These are phyloP conservation scores for Centrocercus urophasianus DNA, from an alignment of 2,113 vertebrate species.

Conservation along the genomic window DNA sequence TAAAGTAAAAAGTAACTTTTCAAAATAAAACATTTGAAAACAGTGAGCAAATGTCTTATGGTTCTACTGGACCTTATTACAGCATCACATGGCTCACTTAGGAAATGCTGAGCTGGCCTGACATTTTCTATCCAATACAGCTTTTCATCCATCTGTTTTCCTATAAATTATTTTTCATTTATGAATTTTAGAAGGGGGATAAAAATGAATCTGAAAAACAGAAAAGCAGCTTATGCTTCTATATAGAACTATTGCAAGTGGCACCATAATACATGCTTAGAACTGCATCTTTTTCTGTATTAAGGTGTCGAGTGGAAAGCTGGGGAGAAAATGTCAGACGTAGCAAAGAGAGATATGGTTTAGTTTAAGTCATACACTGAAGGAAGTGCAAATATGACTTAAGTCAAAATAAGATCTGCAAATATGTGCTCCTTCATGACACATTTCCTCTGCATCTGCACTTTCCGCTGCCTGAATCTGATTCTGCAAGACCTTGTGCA, in stretches of 20 bases:
- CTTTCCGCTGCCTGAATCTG: neutral
- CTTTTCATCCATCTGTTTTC: constrained; percentile 38
- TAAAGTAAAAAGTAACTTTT: neutral
- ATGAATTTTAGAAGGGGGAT: neutral
- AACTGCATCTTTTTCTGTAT: neutral
- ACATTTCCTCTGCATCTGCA: neutral
- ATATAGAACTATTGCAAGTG: neutral
- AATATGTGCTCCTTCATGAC: neutral
- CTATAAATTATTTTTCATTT: neutral
- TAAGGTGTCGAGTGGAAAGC: neutral
- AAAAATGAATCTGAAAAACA: neutral
- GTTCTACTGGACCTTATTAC: neutral
- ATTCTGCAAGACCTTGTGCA: neutral
- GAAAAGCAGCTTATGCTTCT: neutral
- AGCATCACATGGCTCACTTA: neutral
- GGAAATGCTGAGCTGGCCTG: neutral
- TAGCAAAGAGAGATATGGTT: neutral
- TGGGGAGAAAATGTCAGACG: neutral
- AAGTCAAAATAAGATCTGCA: neutral
- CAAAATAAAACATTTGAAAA: constrained; percentile 45
- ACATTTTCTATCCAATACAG: neutral
- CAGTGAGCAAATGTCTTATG: neutral
- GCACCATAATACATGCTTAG: neutral
- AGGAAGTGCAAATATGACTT: neutral
- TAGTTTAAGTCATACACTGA: neutral